Evolutionary conservation across 1,140 invertebrate genomes (phyloP), one percentile per base, ranked within the genome.

Genomic region (Dysdera silvatica): DNA sequence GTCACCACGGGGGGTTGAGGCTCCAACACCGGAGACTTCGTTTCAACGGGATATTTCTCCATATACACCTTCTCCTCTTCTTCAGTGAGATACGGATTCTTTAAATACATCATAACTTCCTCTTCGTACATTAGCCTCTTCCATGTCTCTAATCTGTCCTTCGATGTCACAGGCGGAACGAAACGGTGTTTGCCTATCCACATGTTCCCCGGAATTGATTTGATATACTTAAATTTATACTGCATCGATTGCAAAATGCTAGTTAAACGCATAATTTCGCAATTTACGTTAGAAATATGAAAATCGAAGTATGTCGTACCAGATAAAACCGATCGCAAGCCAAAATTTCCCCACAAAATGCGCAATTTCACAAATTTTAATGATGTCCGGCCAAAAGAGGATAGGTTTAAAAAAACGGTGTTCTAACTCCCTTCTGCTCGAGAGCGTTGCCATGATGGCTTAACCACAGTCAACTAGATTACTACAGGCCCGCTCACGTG

Each of bases 41-140:
- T n/a, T n/a, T n/a, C n/a, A n/a, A n/a, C n/a, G 8, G 32, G 4
- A 40, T 62, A 29, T 23, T 62, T 51, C 23, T 55, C 61, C 12
- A 62, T n/a, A 28, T 49, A 62, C 6, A 55, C 26, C 24, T 62
- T 56, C 26, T 62, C 61, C 16, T 62, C 37, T 23, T 62, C 61
- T 33, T 62, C 61, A 20, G 40, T 48, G 2, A 62, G n/a, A 31
- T 62, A 62, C 12, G 61, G 61, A 49, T 62, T 62, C 16, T 49
- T 62, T 14, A 62, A 24, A 24, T 62, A 56, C 61, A 62, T 62
- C 61, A 62, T 56, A 10, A 62, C 61, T 49, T 62, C 61, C 56
- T 62, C 61, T 49, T 62, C 61, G 18, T 40, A 40, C 61, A 62
- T 62, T 28, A 62, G 14, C 49, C 43, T 55, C 23, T 56, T 62